These are phyloP conservation scores for Enhydra lutris DNA, from an alignment of 2,113 vertebrate genomes.

Conservation along the genomic window DNA sequence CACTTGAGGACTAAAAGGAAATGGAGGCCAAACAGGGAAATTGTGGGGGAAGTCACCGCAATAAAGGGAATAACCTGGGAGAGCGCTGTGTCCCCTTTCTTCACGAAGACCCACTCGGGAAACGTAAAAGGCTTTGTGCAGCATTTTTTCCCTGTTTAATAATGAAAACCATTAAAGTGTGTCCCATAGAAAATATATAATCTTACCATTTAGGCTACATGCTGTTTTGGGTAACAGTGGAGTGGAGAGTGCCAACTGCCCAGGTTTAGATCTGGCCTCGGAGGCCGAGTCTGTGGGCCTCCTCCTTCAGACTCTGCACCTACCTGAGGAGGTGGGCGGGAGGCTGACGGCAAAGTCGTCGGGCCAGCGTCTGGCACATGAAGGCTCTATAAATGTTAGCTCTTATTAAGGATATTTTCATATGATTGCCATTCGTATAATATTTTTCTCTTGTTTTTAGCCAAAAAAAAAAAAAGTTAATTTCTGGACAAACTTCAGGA, in stretches of 20 bases:
- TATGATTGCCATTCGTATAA: neutral
- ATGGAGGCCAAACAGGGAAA: neutral
- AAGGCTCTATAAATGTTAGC: neutral
- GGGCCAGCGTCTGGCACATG: fast-evolving
- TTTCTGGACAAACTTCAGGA: neutral
- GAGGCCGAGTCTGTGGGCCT: neutral
- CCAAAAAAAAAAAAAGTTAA: neutral
- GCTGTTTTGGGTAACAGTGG: neutral
- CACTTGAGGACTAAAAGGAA: neutral
- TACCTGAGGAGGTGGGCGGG: fast-evolving
- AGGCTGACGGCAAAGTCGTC: neutral
- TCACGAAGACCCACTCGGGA: neutral
- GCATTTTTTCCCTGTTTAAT: neutral
- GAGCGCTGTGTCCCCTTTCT: neutral
- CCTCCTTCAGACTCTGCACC: neutral
- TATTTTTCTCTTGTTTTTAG: neutral
- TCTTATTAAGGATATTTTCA: fast-evolving
- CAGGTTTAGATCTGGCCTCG: neutral
- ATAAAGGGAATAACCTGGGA: neutral
- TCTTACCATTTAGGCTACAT: neutral
- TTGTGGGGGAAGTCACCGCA: neutral
- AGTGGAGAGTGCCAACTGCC: neutral
- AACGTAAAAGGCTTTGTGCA: neutral
- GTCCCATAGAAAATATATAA: neutral
- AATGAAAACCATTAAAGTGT: neutral